phyloP scores from a whole-genome alignment of 2,888 invertebrate genomes.

The Iselma pallidipennis region DNA sequence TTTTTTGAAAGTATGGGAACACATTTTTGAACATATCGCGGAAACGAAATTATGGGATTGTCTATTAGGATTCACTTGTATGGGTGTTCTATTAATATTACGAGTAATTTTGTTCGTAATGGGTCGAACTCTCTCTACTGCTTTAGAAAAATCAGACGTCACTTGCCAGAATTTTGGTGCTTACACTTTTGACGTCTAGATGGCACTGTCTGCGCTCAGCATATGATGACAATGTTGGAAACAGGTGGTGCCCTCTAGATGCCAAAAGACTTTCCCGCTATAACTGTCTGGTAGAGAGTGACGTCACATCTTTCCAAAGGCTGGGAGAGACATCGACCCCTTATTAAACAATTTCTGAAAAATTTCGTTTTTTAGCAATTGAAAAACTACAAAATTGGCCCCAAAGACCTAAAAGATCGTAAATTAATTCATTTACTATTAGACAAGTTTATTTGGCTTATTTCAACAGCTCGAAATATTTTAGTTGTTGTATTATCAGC shows the following conservation, averaged over 20 bases:
- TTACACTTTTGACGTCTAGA: no score
- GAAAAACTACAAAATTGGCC: constrained; percentile 64
- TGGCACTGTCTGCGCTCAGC: no score
- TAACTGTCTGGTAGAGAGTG: no score
- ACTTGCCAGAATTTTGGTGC: no score
- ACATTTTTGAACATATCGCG: constrained; percentile 70
- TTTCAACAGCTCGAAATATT: constrained; percentile 77
- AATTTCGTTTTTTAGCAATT: constrained; percentile 64
- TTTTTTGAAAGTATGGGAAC: constrained; percentile 72
- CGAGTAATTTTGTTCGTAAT: constrained; percentile 66
- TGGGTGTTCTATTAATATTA: constrained; percentile 69
- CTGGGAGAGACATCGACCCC: no score
- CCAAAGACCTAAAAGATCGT: constrained; percentile 55
- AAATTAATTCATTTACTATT: constrained; percentile 55
- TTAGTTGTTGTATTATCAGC: constrained; percentile 73
- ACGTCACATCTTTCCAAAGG: no score
- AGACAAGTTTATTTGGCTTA: constrained; percentile 68
- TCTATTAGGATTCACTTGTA: constrained; percentile 70
- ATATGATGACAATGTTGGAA: no score
- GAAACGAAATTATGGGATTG: constrained; percentile 74
- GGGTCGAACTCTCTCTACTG: no score
- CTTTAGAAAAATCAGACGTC: no score
- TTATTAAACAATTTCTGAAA: no score
- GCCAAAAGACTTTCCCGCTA: no score
- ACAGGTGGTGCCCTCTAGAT: no score